Percentiles rank a stretch among this genome's conserved stretches.
phyloP scores from a whole-genome alignment of 2,888 invertebrate genomes.

The Sarcophaga caerulescens region DNA sequence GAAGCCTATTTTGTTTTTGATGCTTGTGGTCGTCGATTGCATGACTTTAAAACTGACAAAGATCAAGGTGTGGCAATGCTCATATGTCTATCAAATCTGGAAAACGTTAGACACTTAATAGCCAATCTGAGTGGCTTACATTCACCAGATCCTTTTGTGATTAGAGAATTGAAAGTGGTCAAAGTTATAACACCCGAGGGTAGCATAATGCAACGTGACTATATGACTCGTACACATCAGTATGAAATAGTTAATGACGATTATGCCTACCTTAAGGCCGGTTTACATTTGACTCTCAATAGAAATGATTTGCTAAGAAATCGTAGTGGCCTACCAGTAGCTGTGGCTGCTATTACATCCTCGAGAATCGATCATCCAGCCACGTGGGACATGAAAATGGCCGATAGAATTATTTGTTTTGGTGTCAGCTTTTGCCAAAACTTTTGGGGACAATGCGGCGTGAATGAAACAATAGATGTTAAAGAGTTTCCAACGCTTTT shows the following conservation, averaged over 20 bases:
- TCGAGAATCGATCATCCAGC: constrained; percentile 79
- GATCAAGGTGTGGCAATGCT: constrained; percentile 74
- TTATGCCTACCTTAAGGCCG: constrained; percentile 75
- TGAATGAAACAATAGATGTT: constrained; percentile 72
- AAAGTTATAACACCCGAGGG: constrained; percentile 74
- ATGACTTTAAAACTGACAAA: constrained; percentile 70
- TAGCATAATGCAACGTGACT: constrained; percentile 71
- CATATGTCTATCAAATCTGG: constrained; percentile 74
- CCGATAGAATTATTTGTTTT: constrained; percentile 77
- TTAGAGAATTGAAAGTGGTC: constrained; percentile 76
- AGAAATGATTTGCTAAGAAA: constrained; percentile 74
- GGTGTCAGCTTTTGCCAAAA: constrained; percentile 76
- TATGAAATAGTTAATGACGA: constrained; percentile 76
- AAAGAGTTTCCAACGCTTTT: constrained; percentile 76
- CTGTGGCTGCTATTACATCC: constrained; percentile 74
- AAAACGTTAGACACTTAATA: constrained; percentile 76
- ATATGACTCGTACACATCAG: constrained; percentile 74
- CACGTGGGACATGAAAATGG: constrained; percentile 76
- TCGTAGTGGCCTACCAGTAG: constrained; percentile 77
- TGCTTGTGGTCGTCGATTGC: constrained; percentile 74
- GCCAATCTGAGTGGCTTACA: constrained; percentile 73
- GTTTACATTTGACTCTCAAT: constrained; percentile 75
- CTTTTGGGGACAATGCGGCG: constrained; percentile 75
- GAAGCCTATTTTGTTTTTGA: constrained; percentile 78
- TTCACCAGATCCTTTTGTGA: constrained; percentile 69